phyloP scores from a whole-genome alignment of 2,888 invertebrate genomes.

The Hydriomena furcata region DNA sequence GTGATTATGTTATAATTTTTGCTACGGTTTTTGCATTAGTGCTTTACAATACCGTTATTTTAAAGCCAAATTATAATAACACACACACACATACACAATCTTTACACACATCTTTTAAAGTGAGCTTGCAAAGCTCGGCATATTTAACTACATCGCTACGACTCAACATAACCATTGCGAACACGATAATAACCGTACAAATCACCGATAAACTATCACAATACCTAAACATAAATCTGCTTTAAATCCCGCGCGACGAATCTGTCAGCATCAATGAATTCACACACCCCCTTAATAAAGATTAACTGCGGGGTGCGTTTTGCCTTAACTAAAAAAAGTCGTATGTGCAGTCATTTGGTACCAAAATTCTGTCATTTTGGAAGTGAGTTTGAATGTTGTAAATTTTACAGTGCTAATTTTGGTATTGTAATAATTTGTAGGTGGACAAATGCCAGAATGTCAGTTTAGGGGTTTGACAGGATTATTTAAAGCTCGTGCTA shows the following conservation, averaged over 20 bases:
- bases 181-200: conserved; percentile 32
- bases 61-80: too few species aligned
- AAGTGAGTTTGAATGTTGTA: conserved; percentile 18
- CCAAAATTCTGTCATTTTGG: conserved; percentile 14
- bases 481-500: conserved; percentile 41
- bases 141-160: background rate
- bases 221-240: conserved; percentile 37
- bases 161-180: conserved; percentile 28
- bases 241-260: conserved; percentile 47
- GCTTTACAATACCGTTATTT: too few species aligned
- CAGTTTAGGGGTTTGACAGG: conserved; percentile 44
- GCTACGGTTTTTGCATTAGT: too few species aligned
- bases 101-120: too few species aligned
- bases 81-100: too few species aligned
- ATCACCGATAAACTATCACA: conserved; percentile 29
- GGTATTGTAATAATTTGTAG: conserved; percentile 47
- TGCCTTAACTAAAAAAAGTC: conserved; percentile 46
- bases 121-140: background rate
- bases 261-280: conserved; percentile 62
- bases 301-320: conserved; percentile 61
- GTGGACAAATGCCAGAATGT: conserved; percentile 43
- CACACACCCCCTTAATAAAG: conserved; percentile 74
- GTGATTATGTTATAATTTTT: too few species aligned
- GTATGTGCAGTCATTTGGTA: conserved; percentile 28
- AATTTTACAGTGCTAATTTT: conserved; percentile 42